A percentile compares a stretch with the other conserved stretches of the same genome.
Conservation (phyloP, 1,140 invertebrate genomes). For the Chelonus insularis region DNA sequence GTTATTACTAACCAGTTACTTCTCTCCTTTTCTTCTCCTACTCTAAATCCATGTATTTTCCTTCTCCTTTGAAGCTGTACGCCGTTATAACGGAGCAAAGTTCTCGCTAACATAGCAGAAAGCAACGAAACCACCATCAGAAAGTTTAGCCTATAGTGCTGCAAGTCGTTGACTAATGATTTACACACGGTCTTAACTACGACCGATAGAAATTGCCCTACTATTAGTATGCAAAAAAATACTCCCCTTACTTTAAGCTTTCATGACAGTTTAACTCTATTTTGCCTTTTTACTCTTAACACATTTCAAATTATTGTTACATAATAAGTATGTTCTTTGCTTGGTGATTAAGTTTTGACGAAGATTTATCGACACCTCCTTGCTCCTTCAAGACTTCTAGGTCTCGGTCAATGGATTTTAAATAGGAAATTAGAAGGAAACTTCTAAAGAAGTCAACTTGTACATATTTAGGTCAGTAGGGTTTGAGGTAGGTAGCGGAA, state of each 20-base stretch:
- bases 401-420: too few species aligned
- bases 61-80: conserved; percentile 6
- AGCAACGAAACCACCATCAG: conserved; percentile 6
- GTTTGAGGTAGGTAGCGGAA: too few species aligned
- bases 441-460: too few species aligned
- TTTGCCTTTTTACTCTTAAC: not conserved
- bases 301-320: too few species aligned
- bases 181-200: not conserved
- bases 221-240: not conserved
- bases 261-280: too few species aligned
- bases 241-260: not conserved
- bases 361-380: too few species aligned
- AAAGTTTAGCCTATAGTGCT: not conserved
- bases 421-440: too few species aligned
- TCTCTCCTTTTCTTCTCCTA: not conserved
- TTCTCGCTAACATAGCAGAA: conserved; percentile 11
- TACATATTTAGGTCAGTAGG: too few species aligned
- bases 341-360: too few species aligned
- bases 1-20: conserved; percentile 38
- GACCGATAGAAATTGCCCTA: not conserved
- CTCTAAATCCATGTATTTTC: conserved; percentile 9
- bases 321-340: too few species aligned
- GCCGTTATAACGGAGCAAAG: conserved; percentile 37
- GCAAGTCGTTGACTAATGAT: conserved; percentile 1
- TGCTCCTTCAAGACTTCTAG: too few species aligned